Evolutionary conservation across 2,113 vertebrate genomes (phyloP), one percentile per base, ranked within the genome.

Genomic region (Sapajus apella): DNA sequence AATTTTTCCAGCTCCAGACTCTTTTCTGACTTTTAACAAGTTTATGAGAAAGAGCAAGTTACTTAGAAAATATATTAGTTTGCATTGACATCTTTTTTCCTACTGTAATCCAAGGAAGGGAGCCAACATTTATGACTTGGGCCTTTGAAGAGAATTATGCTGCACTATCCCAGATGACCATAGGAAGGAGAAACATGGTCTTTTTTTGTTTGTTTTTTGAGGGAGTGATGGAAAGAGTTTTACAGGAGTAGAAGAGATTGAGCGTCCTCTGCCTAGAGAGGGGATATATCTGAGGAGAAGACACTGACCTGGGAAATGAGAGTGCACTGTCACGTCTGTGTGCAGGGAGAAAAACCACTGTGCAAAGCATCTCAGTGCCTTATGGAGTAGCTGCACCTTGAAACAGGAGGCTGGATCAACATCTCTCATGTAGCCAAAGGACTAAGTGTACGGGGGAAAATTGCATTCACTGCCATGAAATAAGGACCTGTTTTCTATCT

Each of bases 11-110:
- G 27, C 43, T 77, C 43, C n/a, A 58, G 75, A 87, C 21, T 87
- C 40, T 73, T 80, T 87, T 84, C 86, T 95, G 84, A 94, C 56
- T 95, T 97, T 95, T 77, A 94, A 84, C 40, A 93, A 73, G 87
- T 75, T 85, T 83, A 47, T 45, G 90, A 30, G 58, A 97, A 95
- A 97, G 50, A 77, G 61, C 25, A 76, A 76, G 37, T 90, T 96
- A 83, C 95, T 91, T 84, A 80, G 64, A 90, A 91, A 97, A 96
- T 50, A 77, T 23, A 64, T 27, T 64, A 84, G 66, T 90, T 95
- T 92, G 64, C 83, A 66, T 30, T 64, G 37, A 80, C 72, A 80
- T 90, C 75, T 72, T 87, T 87, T 86, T 47, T 56, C 52, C 13
- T 27, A 50, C 83, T 35, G 75, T 73, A 47, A 94, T 52, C 61